A percentile compares a stretch with the other conserved stretches of the same genome.
Conservation (phyloP, 1,140 invertebrate genomes). For the Drosophila quadrilineata region DNA sequence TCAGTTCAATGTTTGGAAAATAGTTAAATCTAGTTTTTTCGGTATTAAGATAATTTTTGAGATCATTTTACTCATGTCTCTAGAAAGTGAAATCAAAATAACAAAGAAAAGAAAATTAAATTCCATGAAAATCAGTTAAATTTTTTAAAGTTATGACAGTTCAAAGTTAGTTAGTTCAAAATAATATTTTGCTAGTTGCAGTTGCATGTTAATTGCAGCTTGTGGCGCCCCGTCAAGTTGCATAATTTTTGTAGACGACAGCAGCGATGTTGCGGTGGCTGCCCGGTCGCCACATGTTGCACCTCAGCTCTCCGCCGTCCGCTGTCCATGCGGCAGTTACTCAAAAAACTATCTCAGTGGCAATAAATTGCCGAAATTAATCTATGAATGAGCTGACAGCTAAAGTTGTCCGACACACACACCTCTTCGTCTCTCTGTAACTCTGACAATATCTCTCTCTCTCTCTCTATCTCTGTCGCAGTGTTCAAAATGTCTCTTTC, state of each 20-base stretch:
- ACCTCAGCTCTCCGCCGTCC: too few species aligned
- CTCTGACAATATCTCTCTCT: background rate
- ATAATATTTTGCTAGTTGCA: constrained; percentile 20
- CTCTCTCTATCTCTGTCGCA: constrained; percentile 33
- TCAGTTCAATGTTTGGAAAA: too few species aligned
- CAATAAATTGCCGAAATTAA: constrained; percentile 76
- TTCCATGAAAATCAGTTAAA: too few species aligned
- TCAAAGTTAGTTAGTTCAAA: constrained; percentile 7
- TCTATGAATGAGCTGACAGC: constrained; percentile 73
- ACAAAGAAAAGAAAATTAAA: too few species aligned
- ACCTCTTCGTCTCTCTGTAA: background rate
- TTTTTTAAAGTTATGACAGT: too few species aligned
- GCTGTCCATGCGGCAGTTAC: constrained; percentile 60
- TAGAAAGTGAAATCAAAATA: too few species aligned
- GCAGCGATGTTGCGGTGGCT: constrained; percentile 38
- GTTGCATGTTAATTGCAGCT: background rate
- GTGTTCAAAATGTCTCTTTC: constrained; percentile 5
- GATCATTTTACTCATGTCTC: too few species aligned
- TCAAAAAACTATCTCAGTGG: constrained; percentile 63
- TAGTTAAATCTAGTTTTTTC: too few species aligned
- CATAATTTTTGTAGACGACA: constrained; percentile 57
- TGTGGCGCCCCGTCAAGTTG: constrained; percentile 42
- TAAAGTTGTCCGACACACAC: constrained; percentile 7
- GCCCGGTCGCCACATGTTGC: too few species aligned
- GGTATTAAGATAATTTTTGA: too few species aligned